A percentile compares a stretch with the other conserved stretches of the same genome.
These are phyloP conservation scores for Hirtodrosophila alboralis DNA, from an alignment of 2,888 invertebrate genomes.

Conservation along the genomic window DNA sequence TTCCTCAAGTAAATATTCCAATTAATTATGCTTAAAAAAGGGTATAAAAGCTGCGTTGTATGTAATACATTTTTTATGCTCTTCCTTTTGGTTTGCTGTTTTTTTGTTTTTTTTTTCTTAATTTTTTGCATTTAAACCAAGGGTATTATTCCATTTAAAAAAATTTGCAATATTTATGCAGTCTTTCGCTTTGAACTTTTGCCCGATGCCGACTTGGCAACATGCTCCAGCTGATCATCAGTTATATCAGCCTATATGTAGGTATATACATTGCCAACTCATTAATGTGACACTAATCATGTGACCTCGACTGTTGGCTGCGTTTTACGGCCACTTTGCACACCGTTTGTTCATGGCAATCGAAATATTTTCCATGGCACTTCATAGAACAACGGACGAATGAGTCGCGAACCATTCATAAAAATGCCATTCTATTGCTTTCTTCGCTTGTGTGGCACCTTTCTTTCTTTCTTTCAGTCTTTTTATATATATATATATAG, in stretches of 20 bases:
- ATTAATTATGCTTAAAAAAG: not conserved
- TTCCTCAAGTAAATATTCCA: not conserved
- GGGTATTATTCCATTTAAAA: slow-evolving; percentile 26
- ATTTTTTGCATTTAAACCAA: slow-evolving; percentile 5
- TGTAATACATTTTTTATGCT: not conserved
- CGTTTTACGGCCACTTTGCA: slow-evolving; percentile 66
- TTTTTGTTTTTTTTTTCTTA: not conserved
- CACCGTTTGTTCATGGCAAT: slow-evolving; percentile 56
- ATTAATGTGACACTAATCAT: slow-evolving; percentile 72
- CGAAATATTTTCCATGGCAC: slow-evolving; percentile 45
- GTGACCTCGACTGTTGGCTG: slow-evolving; percentile 69
- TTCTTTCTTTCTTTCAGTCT: slow-evolving; percentile 32
- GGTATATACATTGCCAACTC: slow-evolving; percentile 28
- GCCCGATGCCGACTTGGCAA: slow-evolving; percentile 36
- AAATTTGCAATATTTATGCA: slow-evolving; percentile 38
- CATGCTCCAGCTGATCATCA: slow-evolving; percentile 32
- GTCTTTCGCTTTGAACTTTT: slow-evolving; percentile 47
- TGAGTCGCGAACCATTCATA: slow-evolving; percentile 63
- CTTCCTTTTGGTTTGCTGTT: not conserved
- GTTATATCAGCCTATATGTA: too few relatives aligned
- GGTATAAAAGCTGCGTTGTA: slow-evolving; percentile 9
- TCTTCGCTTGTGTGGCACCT: slow-evolving; percentile 73
- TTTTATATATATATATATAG: slow-evolving; percentile 14
- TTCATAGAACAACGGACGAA: slow-evolving; percentile 24
- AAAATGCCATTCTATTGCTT: slow-evolving; percentile 75